These are phyloP conservation scores for Agrilus cyanescens DNA, from an alignment of 2,888 invertebrate genomes.

Conservation along the genomic window DNA sequence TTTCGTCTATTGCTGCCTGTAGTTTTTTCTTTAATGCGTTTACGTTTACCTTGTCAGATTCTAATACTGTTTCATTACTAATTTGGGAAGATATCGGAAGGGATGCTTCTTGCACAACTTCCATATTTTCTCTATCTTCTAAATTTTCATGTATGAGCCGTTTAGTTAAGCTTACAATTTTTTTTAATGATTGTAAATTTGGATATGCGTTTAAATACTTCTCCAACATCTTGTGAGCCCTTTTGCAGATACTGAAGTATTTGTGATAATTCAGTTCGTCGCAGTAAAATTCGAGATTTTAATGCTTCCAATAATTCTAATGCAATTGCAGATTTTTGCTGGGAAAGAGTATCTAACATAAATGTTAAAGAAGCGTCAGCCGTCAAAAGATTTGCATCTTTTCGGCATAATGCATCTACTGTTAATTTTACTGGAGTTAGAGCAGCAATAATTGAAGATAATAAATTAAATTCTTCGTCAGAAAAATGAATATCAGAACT, in stretches of 20 bases:
- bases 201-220: conserved; percentile 1
- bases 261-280: conserved; percentile 4
- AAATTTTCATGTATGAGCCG: conserved; percentile 4
- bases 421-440: conserved; percentile 7
- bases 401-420: conserved; percentile 2
- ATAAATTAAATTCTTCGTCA: too few relatives aligned
- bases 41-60: conserved; percentile 1
- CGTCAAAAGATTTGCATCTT: too few relatives aligned
- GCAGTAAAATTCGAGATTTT: conserved; percentile 1
- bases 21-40: conserved; percentile 6
- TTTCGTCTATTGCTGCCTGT: conserved; percentile 8
- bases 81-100: conserved; percentile 4
- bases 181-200: conserved; percentile 4
- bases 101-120: conserved; percentile 6
- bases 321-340: too few relatives aligned
- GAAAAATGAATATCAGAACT: conserved; percentile 5
- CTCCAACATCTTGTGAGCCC: conserved; percentile 1
- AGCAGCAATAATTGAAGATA: conserved; percentile 4
- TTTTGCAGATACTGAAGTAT: conserved; percentile 4
- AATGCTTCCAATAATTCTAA: conserved; percentile 2
- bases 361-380: too few relatives aligned
- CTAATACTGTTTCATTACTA: conserved; percentile 3
- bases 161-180: conserved; percentile 6
- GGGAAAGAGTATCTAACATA: too few relatives aligned
- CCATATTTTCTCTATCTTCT: conserved; percentile 4